Evolutionary conservation across 1,140 invertebrate genomes (phyloP), one percentile per base, ranked within the genome.

Genomic region (Watersipora subatra): DNA sequence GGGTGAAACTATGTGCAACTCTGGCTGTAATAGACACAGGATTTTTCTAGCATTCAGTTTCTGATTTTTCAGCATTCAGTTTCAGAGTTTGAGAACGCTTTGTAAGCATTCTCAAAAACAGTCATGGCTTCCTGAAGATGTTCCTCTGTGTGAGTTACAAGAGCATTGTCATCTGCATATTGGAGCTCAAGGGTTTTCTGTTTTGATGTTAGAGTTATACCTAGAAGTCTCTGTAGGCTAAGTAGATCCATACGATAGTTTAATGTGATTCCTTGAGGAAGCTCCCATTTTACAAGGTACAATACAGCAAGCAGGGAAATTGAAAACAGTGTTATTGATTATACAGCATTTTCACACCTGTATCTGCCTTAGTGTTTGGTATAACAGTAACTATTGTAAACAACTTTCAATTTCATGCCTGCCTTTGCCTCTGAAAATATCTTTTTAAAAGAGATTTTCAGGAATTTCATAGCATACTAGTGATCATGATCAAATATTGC

Each of bases 321-420:
- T 55, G 24, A 55, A 61, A 70, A 70, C 17, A 68, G 62, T 22
- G 57, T 65, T 20, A 46, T 63, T 19, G 66, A 67, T 26, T 28
- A 68, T 64, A 64, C 65, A 69, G 22, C 63, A 29, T 28, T 63
- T 62, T 61, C 67, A 67, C 34, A 64, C 68, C 17, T 46, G 65
- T 55, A 57, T 55, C 1, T 17, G 26, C n/a, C n/a, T n/a, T n/a
- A n/a, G n/a, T n/a, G n/a, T n/a, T n/a, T n/a, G n/a, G n/a, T n/a
- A n/a, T n/a, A n/a, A n/a, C n/a, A n/a, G n/a, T n/a, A n/a, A n/a
- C n/a, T n/a, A n/a, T n/a, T n/a, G n/a, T n/a, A n/a, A n/a, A n/a
- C n/a, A n/a, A n/a, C n/a, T n/a, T n/a, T n/a, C n/a, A n/a, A n/a
- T n/a, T n/a, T n/a, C n/a, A n/a, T n/a, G n/a, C n/a, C n/a, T n/a